Conservation (phyloP, 2,797 vertebrate species). For the Antennarius maculatus region DNA sequence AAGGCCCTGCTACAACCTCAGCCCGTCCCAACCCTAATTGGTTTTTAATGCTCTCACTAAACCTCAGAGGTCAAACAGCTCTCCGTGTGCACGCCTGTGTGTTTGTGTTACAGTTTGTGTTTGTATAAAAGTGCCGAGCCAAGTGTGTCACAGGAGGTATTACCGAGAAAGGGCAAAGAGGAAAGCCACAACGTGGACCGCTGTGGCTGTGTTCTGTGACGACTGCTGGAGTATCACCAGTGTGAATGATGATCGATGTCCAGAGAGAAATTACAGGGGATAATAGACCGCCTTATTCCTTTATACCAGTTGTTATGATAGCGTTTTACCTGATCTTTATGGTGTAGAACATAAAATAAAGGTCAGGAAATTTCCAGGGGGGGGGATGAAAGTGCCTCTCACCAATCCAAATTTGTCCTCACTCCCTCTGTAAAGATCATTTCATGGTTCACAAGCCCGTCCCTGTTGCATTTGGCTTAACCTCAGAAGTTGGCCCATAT, state of each 20-base stretch:
- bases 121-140: conserved; percentile 46
- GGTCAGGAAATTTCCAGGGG: conserved; percentile 69
- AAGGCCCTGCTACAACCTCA: conserved; percentile 66
- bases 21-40: conserved; percentile 72
- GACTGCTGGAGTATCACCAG: conserved; percentile 43
- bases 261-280: conserved; percentile 63
- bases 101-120: conserved; percentile 42
- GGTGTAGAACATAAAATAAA: conserved; percentile 74
- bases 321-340: conserved; percentile 73
- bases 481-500: conserved; percentile 72
- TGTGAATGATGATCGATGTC: conserved; percentile 73
- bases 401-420: conserved; percentile 72
- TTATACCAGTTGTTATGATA: conserved; percentile 73
- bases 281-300: conserved; percentile 71
- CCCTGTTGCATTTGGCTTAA: conserved; percentile 77
- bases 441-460: conserved; percentile 71
- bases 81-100: conserved; percentile 41
- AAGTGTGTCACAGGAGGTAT: conserved; percentile 52
- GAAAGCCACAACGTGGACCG: conserved; percentile 48
- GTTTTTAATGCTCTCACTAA: conserved; percentile 78
- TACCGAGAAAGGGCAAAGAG: conserved; percentile 53
- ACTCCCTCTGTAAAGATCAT: conserved; percentile 74
- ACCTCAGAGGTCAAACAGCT: conserved; percentile 64
- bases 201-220: conserved; percentile 51
- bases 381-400: conserved; percentile 65